These are phyloP conservation scores for Megathymus violae DNA, from an alignment of 1,140 invertebrate species.

Conservation along the genomic window DNA sequence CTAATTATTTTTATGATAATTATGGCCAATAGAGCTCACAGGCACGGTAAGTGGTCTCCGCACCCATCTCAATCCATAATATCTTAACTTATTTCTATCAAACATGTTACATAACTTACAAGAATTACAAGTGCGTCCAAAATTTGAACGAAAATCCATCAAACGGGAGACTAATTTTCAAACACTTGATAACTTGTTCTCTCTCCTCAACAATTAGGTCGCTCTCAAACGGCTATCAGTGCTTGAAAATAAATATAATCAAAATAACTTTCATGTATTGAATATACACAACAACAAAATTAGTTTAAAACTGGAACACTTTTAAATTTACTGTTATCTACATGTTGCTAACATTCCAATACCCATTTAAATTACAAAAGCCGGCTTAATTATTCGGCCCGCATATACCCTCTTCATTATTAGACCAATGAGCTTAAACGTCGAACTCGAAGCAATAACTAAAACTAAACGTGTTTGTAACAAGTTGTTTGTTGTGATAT, in stretches of 20 bases:
- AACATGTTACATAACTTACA: too few relatives aligned
- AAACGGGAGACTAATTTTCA: too few relatives aligned
- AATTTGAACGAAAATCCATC: too few relatives aligned
- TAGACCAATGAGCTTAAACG: slow-evolving; percentile 76
- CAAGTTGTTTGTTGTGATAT: slow-evolving; percentile 82
- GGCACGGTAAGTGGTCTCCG: too few relatives aligned
- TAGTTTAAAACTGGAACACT: not conserved
- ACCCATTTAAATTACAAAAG: slow-evolving; percentile 32
- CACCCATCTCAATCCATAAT: too few relatives aligned
- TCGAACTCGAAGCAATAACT: slow-evolving; percentile 80
- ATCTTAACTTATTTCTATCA: too few relatives aligned
- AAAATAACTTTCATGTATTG: not conserved
- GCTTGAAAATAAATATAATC: not conserved
- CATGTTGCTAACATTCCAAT: slow-evolving; percentile 17
- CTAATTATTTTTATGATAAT: too few relatives aligned
- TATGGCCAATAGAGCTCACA: too few relatives aligned
- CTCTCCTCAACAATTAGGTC: too few relatives aligned
- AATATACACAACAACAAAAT: not conserved
- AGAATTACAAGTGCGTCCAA: too few relatives aligned
- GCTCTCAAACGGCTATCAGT: too few relatives aligned
- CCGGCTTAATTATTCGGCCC: slow-evolving; percentile 57
- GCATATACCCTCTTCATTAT: slow-evolving; percentile 68
- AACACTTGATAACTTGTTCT: too few relatives aligned
- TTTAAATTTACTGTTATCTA: slow-evolving; percentile 6
- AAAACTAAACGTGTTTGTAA: slow-evolving; percentile 82